These are phyloP conservation scores for Sardina pilchardus DNA, from an alignment of 2,113 vertebrate species.

Conservation along the genomic window DNA sequence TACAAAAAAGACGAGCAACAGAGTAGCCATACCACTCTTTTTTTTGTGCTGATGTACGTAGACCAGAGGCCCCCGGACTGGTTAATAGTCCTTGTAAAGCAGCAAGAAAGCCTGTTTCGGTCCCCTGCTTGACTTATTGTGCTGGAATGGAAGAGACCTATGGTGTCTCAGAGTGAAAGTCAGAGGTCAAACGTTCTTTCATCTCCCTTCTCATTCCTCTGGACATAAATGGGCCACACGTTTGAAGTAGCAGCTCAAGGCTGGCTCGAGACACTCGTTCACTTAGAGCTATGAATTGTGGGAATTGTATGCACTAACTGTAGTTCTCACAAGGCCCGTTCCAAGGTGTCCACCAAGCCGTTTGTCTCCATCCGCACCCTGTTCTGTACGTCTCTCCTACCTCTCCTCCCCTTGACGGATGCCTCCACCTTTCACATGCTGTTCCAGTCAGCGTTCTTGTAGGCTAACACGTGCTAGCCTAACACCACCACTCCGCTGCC, in stretches of 20 bases:
- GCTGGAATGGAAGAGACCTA: neutral
- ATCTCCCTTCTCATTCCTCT: neutral
- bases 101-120: neutral
- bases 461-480: no score
- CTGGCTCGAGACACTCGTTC: neutral
- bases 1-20: neutral
- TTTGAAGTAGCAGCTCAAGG: neutral
- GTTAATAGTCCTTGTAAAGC: neutral
- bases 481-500: neutral
- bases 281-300: neutral
- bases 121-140: neutral
- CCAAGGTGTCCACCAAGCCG: neutral
- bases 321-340: neutral
- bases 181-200: neutral
- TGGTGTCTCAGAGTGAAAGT: neutral
- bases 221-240: slow-evolving; percentile 1
- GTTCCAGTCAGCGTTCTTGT: neutral
- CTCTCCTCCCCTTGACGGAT: neutral
- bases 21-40: neutral
- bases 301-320: neutral
- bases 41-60: neutral
- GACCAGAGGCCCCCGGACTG: neutral
- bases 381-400: neutral
- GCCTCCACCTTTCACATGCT: neutral
- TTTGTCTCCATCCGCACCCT: neutral